Conservation (phyloP, 2,888 invertebrate species). For the Caenorhabditis sp. region DNA sequence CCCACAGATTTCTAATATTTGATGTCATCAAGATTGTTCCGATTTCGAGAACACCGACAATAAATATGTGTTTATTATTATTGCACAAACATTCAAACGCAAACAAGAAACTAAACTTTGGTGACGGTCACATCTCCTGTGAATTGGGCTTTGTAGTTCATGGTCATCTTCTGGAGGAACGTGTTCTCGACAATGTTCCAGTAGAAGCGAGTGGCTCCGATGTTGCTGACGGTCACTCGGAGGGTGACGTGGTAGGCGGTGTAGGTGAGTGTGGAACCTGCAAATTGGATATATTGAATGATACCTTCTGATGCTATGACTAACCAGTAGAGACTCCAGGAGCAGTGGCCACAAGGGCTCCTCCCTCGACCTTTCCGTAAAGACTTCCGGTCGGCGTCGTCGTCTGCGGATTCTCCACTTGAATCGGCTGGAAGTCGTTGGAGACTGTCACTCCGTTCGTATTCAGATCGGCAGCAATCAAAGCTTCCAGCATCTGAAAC, state of each 20-base stretch:
- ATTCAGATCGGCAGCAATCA: conserved; percentile 61
- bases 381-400: conserved; percentile 59
- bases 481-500: conserved; percentile 67
- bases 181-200: conserved; percentile 71
- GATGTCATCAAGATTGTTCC: conserved; percentile 10
- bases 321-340: conserved; percentile 40
- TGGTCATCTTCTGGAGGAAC: conserved; percentile 67
- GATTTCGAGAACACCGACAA: conserved; percentile 9
- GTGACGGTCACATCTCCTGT: conserved; percentile 62
- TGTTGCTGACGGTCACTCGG: conserved; percentile 48
- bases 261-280: conserved; percentile 40
- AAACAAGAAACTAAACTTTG: conserved; percentile 40
- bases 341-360: conserved; percentile 64
- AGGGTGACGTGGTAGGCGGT: conserved; percentile 48
- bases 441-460: conserved; percentile 55
- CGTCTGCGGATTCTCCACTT: conserved; percentile 59
- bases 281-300: background rate
- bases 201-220: conserved; percentile 61
- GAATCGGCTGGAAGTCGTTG: conserved; percentile 64
- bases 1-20: conserved; percentile 28
- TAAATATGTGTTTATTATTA: conserved; percentile 45
- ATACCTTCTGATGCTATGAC: background rate
- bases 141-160: conserved; percentile 66
- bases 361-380: conserved; percentile 69
- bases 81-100: background rate